Base-by-base conservation (phyloP, 2,888 invertebrate species). In the Dicranocentrus wangi region DNA sequence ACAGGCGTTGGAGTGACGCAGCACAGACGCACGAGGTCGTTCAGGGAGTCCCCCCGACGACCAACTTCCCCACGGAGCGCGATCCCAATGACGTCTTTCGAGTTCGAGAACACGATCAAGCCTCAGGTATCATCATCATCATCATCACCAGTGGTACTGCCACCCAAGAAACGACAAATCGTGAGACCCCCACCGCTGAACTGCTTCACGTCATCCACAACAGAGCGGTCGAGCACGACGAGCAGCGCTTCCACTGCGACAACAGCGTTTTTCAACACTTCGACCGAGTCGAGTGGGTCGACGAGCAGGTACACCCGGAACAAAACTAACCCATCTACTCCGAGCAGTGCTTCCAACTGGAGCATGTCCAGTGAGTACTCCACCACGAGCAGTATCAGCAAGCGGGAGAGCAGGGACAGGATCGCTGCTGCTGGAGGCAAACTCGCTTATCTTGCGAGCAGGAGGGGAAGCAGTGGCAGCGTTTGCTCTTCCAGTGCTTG, bases 381-480 rank as follows among this genome's bases (percentile, higher is more conserved):
- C 8, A 55, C 55, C 1, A 55, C 55, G 21, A 55, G 55, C 15
- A 25, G 25, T 1, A 10, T 25, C 2, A 25, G 10, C 15, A 55
- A 1, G 10, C 39, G 39, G 7, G 39, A 39, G 39, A 39, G 39
- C 39, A 39, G 39, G 39, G 39, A 39, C 7, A 23, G 55, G 23
- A 25, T 23, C 1, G 19, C 8, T 25, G 25, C 25, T 10, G 55
- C 25, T 25, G 55, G 55, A 42, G 65, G 65, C 15, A 65, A 65
- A 8, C 43, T 65, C 1, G 43, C 42, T 1, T 65, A 43, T 15
- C 43, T 65, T 7, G 65, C 65, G 19, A 43, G 23, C 1, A 42
- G 65, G 43, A 65, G 65, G 65, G 63, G 65, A 15, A 32, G 32
- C 23, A 65, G 42, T 15, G 65, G 65, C 1, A 65, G 65, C 43